Base-by-base conservation (phyloP, 2,797 vertebrate species). In the Sebastes steindachneri region DNA sequence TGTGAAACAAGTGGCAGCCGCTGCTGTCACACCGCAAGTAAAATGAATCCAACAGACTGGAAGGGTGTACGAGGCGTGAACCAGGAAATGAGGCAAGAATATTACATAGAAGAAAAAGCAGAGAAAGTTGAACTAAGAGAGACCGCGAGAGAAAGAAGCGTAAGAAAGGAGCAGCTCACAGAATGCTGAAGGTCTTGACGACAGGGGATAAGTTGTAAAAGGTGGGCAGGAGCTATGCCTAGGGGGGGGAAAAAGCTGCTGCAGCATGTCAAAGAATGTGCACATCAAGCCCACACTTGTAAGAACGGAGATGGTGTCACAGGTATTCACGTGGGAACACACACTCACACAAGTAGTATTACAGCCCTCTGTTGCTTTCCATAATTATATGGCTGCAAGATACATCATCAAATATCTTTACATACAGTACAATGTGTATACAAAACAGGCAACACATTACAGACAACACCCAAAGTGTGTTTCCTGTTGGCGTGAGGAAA, bases 281-380 rank as follows among this genome's bases (percentile, higher is more conserved):
- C 76, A 78, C 85, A 83, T 95, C 95, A 94, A 92, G 95, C 80
- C 92, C 62, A 73, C 78, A 92, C 95, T 91, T 95, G 95, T 93
- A 86, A 88, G 41, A 75, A 83, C 25, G 3, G 82, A 87, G 83
- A 91, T 86, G 69, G 64, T 87, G 88, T 90, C 84, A 77, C 70
- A 86, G 75, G 78, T 80, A 90, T 88, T 89, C 85, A 78, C 29
- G 8, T 19, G n/a, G 51, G n/a, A n/a, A 80, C 57, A 72, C 75
- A 73, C 63, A 63, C 64, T 53, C 57, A 77, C 77, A 75, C 41
- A 80, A 66, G 33, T 19, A 59, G 29, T 23, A 58, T 45, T 35
- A 51, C 33, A 57, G 51, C 29, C 28, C n/a, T 71, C 35, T 71
- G 71, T 28, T 73, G 6, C 37, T 60, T 66, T 69, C 35, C 25